phyloP scores from a whole-genome alignment of 2,888 invertebrate species.

The Rapana venosa region DNA sequence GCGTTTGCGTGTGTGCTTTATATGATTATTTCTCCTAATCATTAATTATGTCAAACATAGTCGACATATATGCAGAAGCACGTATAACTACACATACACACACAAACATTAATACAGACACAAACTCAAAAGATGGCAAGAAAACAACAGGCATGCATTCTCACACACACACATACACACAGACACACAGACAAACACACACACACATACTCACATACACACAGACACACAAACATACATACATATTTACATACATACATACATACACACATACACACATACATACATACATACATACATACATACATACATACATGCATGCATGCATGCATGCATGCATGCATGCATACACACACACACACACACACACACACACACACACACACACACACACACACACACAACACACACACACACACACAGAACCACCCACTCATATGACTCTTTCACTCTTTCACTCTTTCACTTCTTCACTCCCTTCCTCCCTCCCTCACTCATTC shows the following conservation, averaged over 20 bases:
- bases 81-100: conserved; percentile 5
- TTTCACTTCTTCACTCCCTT: neutral
- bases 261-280: neutral
- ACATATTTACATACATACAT: conserved; percentile 25
- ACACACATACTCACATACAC: neutral
- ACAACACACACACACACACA: neutral
- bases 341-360: conserved; percentile 16
- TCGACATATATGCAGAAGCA: neutral
- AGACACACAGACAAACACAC: no score
- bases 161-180: conserved; percentile 6
- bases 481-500: neutral
- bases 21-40: neutral
- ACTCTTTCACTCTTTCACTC: neutral
- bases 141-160: neutral
- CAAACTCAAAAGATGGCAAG: no score
- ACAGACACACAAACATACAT: conserved; percentile 25
- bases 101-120: conserved; percentile 29
- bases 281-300: conserved; percentile 9
- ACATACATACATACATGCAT: conserved; percentile 22
- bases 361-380: conserved; percentile 35
- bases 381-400: conserved; percentile 34
- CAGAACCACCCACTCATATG: neutral
- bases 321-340: conserved; percentile 17
- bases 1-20: neutral
- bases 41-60: neutral